phyloP scores from a whole-genome alignment of 1,140 invertebrate genomes.

The Amyelois transitella region DNA sequence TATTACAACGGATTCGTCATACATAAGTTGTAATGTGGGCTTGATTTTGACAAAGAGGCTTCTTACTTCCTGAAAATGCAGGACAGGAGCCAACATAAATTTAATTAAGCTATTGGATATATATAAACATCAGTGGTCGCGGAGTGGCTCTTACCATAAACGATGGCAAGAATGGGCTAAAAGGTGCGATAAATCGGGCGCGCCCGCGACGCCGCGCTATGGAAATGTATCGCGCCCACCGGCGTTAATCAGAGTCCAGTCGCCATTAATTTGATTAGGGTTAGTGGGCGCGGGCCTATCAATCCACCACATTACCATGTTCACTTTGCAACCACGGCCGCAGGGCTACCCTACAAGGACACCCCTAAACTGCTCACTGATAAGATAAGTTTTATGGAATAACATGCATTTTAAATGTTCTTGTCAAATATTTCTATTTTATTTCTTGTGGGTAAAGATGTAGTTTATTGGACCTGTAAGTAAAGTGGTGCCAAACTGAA shows the following conservation, averaged over 20 bases:
- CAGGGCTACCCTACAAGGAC: constrained; percentile 31
- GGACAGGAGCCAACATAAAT: too few species aligned
- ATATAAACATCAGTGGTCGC: neutral
- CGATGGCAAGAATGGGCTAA: constrained; percentile 19
- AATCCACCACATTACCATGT: constrained; percentile 67
- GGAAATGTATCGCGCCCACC: constrained; percentile 57
- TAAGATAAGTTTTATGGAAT: constrained; percentile 7
- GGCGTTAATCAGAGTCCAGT: constrained; percentile 67
- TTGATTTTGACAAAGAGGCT: too few species aligned
- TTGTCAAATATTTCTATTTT: neutral
- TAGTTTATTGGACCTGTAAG: too few species aligned
- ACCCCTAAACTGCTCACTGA: constrained; percentile 1
- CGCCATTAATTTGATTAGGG: constrained; percentile 72
- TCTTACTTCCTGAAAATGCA: neutral
- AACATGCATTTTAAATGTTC: neutral
- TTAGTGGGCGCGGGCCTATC: constrained; percentile 69
- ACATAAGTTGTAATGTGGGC: too few species aligned
- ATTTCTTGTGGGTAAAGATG: neutral
- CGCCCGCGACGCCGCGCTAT: constrained; percentile 43
- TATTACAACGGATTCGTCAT: too few species aligned
- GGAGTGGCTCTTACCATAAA: neutral
- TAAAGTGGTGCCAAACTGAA: neutral
- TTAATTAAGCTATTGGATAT: neutral
- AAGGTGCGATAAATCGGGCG: constrained; percentile 59
- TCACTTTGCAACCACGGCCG: constrained; percentile 13